These are phyloP conservation scores for Calephelis perditalis DNA, from an alignment of 2,888 invertebrate genomes.

Conservation along the genomic window DNA sequence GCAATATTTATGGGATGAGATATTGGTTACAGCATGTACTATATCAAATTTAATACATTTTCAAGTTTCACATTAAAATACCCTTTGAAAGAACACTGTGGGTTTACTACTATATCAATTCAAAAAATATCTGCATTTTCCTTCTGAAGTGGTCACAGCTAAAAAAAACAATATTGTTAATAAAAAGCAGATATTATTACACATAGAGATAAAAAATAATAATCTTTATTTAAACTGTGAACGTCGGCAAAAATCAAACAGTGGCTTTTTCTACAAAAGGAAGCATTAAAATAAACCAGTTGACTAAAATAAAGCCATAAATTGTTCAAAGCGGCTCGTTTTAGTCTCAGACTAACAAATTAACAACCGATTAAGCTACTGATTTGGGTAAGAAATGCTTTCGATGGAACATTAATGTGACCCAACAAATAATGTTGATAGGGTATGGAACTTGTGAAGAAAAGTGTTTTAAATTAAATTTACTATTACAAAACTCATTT, in stretches of 20 bases:
- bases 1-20: no score
- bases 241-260: constrained; percentile 41
- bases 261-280: constrained; percentile 38
- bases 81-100: no score
- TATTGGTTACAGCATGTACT: no score
- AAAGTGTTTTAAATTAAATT: no score
- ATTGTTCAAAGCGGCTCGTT: constrained; percentile 62
- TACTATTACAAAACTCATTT: no score
- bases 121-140: no score
- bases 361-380: constrained; percentile 75
- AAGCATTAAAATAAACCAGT: constrained; percentile 54
- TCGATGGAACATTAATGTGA: constrained; percentile 59
- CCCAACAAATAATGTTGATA: constrained; percentile 61
- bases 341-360: constrained; percentile 69
- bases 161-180: no score
- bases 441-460: constrained; percentile 24
- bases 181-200: background rate
- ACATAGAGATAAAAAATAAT: constrained; percentile 29
- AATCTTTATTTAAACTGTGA: constrained; percentile 44
- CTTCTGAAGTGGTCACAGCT: no score
- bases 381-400: constrained; percentile 60
- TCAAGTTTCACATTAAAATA: no score
- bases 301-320: constrained; percentile 70
- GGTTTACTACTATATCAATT: no score
- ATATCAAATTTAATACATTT: no score